Evolutionary conservation across 2,888 invertebrate genomes (phyloP).

Genomic region (Tinea pellionella): DNA sequence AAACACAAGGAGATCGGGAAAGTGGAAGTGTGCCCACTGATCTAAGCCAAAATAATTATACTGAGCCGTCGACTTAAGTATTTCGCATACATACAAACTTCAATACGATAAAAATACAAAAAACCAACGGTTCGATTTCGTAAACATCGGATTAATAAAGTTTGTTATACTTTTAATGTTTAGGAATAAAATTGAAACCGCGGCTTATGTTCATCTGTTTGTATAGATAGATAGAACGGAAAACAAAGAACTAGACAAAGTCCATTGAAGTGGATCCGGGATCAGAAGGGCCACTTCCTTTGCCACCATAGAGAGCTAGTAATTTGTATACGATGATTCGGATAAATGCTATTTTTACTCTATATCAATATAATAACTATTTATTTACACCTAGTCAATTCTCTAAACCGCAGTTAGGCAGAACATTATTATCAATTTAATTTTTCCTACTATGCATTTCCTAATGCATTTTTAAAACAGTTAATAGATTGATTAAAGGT

Average conservation of each 20-base stretch:
- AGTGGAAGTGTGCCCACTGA: background rate
- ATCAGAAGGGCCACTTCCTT: constrained; percentile 6
- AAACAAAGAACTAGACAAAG: constrained; percentile 11
- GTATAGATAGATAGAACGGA: background rate
- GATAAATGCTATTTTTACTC: background rate
- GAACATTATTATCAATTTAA: too few species aligned
- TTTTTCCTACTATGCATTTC: too few species aligned
- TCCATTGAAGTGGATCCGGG: constrained; percentile 12
- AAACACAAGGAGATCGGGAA: constrained; percentile 2
- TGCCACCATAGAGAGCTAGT: background rate
- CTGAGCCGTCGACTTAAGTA: background rate
- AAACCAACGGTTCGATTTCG: background rate
- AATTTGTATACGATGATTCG: background rate
- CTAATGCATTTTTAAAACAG: too few species aligned
- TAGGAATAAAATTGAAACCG: background rate
- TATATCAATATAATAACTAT: background rate
- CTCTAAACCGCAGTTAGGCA: too few species aligned
- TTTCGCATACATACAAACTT: background rate
- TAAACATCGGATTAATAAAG: background rate
- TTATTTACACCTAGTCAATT: too few species aligned
- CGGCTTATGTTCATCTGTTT: background rate
- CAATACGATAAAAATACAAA: background rate
- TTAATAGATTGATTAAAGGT: too few species aligned
- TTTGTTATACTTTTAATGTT: background rate
- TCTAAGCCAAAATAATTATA: constrained; percentile 7